Evolutionary conservation across 2,797 vertebrate species (phyloP), one percentile per base, ranked within the genome.

Genomic region (Channallabes apus): DNA sequence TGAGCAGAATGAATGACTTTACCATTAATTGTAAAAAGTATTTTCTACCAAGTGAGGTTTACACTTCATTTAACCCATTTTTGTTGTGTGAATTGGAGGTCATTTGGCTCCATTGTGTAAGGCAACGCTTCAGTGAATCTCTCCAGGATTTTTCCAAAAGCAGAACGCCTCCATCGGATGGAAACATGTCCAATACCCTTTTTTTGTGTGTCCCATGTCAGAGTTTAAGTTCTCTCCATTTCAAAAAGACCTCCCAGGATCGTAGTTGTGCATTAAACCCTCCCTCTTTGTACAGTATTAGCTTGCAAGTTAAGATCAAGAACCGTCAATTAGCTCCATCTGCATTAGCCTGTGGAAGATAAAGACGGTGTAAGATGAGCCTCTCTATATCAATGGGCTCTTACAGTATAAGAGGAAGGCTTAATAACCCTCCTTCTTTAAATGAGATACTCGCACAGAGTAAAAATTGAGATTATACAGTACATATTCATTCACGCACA

Each of bases 301-400:
- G 76, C 59, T 14, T 76, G 69, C 65, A 78, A 73, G 29, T 91
- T 90, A 87, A 90, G 87, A 92, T 90, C 90, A 86, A 83, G 86
- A 89, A 86, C 87, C 86, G 91, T 93, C 90, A 93, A 92, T 93
- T 93, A 94, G 89, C 91, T 81, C 38, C 61, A 68, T 84, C 65
- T 80, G 65, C 71, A 85, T 90, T 87, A 88, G 84, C 68, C 83
- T 86, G 71, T 82, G 86, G 87, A 69, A 90, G 90, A 94, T 93
- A 92, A 91, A 59, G 76, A 88, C 51, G 84, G 80, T 79, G 65
- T 71, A 24, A 29, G n/a, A 78, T 65, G 79, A 86, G 89, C 62
- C 86, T 89, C 82, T 89, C 84, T 83, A 80, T 84, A 84, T 90
- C 84, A 80, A 90, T 87, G 86, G 79, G 62, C 73, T 84, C 75